Evolutionary conservation across 1,140 invertebrate genomes (phyloP), one percentile per base, ranked within the genome.

Genomic region (Sycophaga agraensis): DNA sequence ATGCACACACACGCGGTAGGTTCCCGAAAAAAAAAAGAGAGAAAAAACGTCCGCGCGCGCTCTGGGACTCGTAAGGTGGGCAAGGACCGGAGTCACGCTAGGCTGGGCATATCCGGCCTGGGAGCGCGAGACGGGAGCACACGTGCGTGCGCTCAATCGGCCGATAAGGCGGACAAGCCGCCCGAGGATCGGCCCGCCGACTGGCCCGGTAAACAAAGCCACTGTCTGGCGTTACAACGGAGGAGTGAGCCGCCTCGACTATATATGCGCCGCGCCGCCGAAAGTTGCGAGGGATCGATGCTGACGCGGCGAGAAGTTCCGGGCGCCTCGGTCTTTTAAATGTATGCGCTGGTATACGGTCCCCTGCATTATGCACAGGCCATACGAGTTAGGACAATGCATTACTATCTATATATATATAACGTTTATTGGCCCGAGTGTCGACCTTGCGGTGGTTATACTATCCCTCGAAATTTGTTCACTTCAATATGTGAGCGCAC

Each of bases 1-100:
- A n/a, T n/a, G n/a, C n/a, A n/a, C n/a, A n/a, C n/a, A n/a, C n/a
- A n/a, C n/a, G n/a, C n/a, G n/a, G n/a, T n/a, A n/a, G n/a, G n/a
- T n/a, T n/a, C n/a, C n/a, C n/a, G n/a, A n/a, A 31, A 11, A 31
- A 11, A 31, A 11, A 31, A 26, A 50, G 34, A 45, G 45, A 14
- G 22, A 48, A 55, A 43, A 60, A 59, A 60, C 54, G 63, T 42
- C 40, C 3, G 3, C 1, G 19, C 7, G 40, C 7, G 40, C 17
- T 26, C 1, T 14, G 9, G 17, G 0, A 5, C 1, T 14, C 12
- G 22, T 22, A 40, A 53, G 59, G 49, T 67, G 55, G 59, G 54
- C 61, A 69, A 72, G 69, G 45, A 74, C 74, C 74, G 74, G 74
- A 76, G 69, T 74, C 70, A 75, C 72, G 75, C 64, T 76, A 74